A percentile compares a stretch with the other conserved stretches of the same genome.
These are phyloP conservation scores for Phasia obesa DNA, from an alignment of 2,888 invertebrate genomes.

Conservation along the genomic window DNA sequence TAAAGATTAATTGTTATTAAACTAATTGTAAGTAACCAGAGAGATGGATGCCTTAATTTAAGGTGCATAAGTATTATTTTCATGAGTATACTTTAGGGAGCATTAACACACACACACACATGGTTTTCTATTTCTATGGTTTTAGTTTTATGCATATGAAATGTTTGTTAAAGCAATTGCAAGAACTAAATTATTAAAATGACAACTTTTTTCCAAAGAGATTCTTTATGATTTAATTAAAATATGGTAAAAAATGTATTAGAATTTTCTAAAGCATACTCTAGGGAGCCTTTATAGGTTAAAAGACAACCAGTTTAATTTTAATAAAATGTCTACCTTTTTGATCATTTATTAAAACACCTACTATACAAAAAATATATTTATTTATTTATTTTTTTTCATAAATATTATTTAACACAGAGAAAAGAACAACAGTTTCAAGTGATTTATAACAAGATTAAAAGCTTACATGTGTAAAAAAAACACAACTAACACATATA, in stretches of 20 bases:
- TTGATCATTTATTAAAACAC: neutral
- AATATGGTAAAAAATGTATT: neutral
- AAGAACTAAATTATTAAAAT: constrained; percentile 1
- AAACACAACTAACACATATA: constrained; percentile 48
- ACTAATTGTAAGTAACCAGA: constrained; percentile 33
- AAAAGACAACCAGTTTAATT: neutral
- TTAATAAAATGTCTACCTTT: neutral
- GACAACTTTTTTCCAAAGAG: neutral
- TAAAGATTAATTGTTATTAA: constrained; percentile 32
- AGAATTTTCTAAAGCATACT: neutral
- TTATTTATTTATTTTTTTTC: no score
- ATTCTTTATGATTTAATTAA: neutral
- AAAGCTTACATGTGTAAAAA: constrained; percentile 43
- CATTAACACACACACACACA: constrained; percentile 9
- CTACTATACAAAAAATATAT: neutral
- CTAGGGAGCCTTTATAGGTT: neutral
- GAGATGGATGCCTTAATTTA: constrained; percentile 36
- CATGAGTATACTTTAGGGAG: constrained; percentile 55
- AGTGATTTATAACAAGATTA: constrained; percentile 54
- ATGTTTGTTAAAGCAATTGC: constrained; percentile 16
- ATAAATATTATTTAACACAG: no score
- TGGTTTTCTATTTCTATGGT: neutral
- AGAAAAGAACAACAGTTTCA: neutral
- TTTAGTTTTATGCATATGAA: constrained; percentile 2
- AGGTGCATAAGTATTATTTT: constrained; percentile 49